Conservation (phyloP, 2,113 vertebrate genomes). For the Diphyllodes magnificus region DNA sequence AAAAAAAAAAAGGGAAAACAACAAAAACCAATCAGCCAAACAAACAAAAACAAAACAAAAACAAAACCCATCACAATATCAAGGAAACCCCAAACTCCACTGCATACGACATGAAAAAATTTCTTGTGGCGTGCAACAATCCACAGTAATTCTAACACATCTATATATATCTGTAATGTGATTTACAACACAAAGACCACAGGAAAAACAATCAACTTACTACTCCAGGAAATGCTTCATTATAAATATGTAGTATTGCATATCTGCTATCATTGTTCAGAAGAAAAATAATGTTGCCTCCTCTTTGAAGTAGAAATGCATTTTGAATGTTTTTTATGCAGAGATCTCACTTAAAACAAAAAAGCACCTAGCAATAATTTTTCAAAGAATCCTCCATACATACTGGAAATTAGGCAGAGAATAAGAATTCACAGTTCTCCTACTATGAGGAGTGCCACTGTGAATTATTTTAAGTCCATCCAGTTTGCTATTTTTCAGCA, state of each 20-base stretch:
- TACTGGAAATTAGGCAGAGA: background rate
- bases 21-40: background rate
- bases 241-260: background rate
- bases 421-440: background rate
- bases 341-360: background rate
- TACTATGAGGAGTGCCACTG: background rate
- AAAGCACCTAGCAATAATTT: background rate
- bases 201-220: background rate
- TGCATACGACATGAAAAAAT: background rate
- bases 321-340: background rate
- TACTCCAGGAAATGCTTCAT: background rate
- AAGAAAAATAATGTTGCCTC: background rate
- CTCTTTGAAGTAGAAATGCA: background rate
- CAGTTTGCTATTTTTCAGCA: background rate
- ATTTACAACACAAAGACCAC: background rate
- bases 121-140: background rate
- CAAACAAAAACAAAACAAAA: background rate
- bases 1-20: background rate
- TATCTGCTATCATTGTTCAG: background rate
- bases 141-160: background rate
- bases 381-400: background rate
- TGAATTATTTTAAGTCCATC: background rate
- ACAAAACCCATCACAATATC: accelerated
- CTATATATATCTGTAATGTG: background rate
- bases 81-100: background rate